Base-by-base conservation (phyloP, 2,888 invertebrate species). In the Electrophaes corylata region DNA sequence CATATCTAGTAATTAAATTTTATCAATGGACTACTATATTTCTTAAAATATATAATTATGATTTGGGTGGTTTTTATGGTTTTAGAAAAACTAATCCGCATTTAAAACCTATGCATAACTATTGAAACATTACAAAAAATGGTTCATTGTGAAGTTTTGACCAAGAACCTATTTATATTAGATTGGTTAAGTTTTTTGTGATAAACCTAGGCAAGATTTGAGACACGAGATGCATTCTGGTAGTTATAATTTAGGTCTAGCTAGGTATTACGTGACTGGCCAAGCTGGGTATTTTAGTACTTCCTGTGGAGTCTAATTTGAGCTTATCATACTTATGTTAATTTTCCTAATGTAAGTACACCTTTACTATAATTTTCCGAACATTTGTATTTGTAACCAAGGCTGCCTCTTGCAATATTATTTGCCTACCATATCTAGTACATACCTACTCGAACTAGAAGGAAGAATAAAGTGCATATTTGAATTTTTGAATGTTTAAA, bases 291-390 rank as follows among this genome's bases (percentile, higher is more conserved):
- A 18, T 61, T 62, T 59, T 60, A 64, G 54, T 57, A 59, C 48
- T 64, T 66, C 66, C 66, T 60, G 59, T 59, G 14, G 18, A 57
- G 29, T 50, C 51, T 52, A 58, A 62, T 64, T 58, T 60, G 60
- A 41, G 56, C 57, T 62, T 54, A 54, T 61, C 47, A 60, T 59
- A 57, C 55, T 60, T 46, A 58, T 50, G 58, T 55, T 60, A 59
- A 65, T 67, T 57, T 64, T 54, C 53, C 57, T 64, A 62, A 65
- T 66, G 47, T 46, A 52, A 26, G 41, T 39, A 29, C n/a, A 41
- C 8, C 6, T 26, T 10, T 35, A 35, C 35, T 14, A 49, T 58
- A 44, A 58, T 58, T 58, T 58, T 49, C 26, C 14, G 31, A 44
- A 46, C 58, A 50, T 58, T 57, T 48, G 31, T 48, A 45, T 41